Conservation (phyloP, 2,888 invertebrate genomes). For the Drosophila koepferae region DNA sequence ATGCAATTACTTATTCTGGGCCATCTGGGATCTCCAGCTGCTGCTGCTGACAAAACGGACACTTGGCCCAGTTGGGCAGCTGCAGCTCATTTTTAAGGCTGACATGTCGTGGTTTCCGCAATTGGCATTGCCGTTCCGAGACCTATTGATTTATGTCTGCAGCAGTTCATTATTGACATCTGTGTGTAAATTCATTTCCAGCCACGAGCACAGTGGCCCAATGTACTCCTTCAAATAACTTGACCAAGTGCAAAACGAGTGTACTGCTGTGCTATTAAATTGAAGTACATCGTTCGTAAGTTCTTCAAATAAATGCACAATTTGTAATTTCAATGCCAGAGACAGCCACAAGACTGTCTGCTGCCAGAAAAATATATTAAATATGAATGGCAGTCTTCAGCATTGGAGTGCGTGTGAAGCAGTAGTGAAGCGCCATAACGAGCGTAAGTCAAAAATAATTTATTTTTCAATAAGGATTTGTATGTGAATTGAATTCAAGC, state of each 20-base stretch:
- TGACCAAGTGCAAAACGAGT: slow-evolving; percentile 26
- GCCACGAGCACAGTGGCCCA: slow-evolving; percentile 29
- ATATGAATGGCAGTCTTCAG: background rate
- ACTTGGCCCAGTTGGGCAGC: slow-evolving; percentile 53
- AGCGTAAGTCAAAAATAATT: background rate
- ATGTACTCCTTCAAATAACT: slow-evolving; percentile 14
- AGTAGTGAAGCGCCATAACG: background rate
- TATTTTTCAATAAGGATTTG: background rate
- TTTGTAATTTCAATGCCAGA: slow-evolving; percentile 25
- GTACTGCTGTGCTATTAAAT: background rate
- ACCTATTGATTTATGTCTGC: slow-evolving; percentile 70
- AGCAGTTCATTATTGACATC: slow-evolving; percentile 58
- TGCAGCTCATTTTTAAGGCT: slow-evolving; percentile 69
- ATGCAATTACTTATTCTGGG: slow-evolving; percentile 64
- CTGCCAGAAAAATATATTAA: slow-evolving; percentile 1
- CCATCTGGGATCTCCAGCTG: slow-evolving; percentile 23
- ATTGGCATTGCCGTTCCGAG: slow-evolving; percentile 35
- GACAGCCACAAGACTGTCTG: background rate
- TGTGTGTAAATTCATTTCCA: slow-evolving; percentile 28
- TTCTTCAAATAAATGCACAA: slow-evolving; percentile 17
- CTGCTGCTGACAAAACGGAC: slow-evolving; percentile 48
- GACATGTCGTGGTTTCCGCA: slow-evolving; percentile 58
- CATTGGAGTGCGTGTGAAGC: background rate
- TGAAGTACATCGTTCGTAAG: slow-evolving; percentile 14
- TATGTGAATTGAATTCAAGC: too few relatives aligned